Evolutionary conservation across 2,113 vertebrate species (phyloP).

Genomic region (Myrmophylax atrothorax): DNA sequence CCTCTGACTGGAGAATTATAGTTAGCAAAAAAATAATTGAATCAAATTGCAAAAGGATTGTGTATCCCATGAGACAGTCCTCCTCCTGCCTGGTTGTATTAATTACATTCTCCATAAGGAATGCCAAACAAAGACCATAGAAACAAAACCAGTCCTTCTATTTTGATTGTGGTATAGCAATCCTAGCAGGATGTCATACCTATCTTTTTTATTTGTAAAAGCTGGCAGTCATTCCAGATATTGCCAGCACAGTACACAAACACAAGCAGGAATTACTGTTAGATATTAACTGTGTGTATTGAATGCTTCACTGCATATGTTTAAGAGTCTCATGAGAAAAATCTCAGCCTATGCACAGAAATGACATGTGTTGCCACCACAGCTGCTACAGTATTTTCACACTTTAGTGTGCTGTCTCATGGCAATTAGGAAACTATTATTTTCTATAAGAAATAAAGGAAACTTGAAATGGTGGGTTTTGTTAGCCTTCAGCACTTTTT

Average conservation of each 20-base stretch:
- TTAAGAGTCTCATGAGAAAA: slow-evolving; percentile 55
- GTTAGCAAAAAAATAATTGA: not conserved
- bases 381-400: slow-evolving; percentile 54
- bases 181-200: not conserved
- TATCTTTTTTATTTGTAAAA: slow-evolving; percentile 3
- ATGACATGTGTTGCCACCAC: slow-evolving; percentile 61
- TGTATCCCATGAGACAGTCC: not conserved
- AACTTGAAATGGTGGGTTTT: not conserved
- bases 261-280: slow-evolving; percentile 26
- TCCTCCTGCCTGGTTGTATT: slow-evolving; percentile 11
- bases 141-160: not conserved
- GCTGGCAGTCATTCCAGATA: not conserved
- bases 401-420: slow-evolving; percentile 8
- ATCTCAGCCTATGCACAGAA: slow-evolving; percentile 29
- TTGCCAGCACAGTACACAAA: not conserved
- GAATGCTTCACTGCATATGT: slow-evolving; percentile 48
- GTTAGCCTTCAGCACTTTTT: not conserved
- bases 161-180: slow-evolving; percentile 5
- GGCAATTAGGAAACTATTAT: slow-evolving; percentile 34
- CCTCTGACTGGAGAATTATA: not conserved
- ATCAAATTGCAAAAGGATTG: not conserved
- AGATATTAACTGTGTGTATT: slow-evolving; percentile 44
- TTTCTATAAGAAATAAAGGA: slow-evolving; percentile 12
- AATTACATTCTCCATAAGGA: slow-evolving; percentile 50
- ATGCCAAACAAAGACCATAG: not conserved